A percentile compares a stretch with the other conserved stretches of the same genome.
Evolutionary conservation across 2,113 vertebrate species (phyloP).

Genomic region (Rousettus leschenaultii): DNA sequence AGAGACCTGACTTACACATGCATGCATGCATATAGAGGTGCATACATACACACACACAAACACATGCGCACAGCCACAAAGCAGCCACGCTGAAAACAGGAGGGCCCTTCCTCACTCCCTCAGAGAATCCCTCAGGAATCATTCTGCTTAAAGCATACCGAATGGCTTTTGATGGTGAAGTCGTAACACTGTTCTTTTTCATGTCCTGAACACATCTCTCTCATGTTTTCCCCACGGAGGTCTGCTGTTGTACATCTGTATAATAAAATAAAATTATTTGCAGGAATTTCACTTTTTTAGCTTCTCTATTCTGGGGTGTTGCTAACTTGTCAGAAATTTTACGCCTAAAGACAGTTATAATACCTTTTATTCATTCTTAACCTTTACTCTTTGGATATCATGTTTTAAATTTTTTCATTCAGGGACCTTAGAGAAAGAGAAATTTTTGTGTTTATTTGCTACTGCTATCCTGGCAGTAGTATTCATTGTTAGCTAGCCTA

Average conservation of each 20-base stretch:
- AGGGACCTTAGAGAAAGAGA: not conserved
- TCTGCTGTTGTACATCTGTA: not conserved
- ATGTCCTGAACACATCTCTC: not conserved
- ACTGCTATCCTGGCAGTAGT: not conserved
- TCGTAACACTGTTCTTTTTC: accelerated
- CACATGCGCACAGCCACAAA: too few species aligned
- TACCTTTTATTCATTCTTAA: not conserved
- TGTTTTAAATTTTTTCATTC: not conserved
- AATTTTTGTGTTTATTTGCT: not conserved
- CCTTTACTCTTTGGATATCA: not conserved
- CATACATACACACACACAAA: accelerated
- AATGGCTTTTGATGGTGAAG: not conserved
- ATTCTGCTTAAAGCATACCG: not conserved
- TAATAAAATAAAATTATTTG: not conserved
- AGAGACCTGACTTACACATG: not conserved
- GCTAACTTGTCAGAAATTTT: not conserved
- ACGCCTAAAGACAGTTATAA: not conserved
- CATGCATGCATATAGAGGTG: accelerated
- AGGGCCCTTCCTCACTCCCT: not conserved
- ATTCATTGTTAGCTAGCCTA: accelerated
- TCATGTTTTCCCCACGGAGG: not conserved
- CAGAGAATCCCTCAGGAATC: not conserved
- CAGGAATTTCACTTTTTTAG: not conserved
- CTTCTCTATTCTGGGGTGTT: not conserved
- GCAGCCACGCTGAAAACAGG: not conserved